Conservation (phyloP, 2,888 invertebrate species). For the Epistrophe grossulariae region DNA sequence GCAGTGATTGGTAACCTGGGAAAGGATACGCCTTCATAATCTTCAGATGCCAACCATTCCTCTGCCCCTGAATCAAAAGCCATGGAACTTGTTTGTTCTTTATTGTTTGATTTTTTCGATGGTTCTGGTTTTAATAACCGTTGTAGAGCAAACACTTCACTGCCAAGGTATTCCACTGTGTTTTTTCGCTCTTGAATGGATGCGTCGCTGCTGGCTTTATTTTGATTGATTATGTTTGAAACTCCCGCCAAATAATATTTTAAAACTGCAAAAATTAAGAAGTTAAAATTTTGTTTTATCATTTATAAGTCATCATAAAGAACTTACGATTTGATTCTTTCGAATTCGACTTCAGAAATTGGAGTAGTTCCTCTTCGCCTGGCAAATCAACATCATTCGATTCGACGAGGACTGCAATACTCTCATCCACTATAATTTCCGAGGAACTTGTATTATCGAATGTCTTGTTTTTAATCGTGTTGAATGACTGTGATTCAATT, state of each 20-base stretch:
- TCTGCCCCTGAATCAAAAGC: not conserved
- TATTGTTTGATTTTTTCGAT: not conserved
- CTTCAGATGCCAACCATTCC: constrained; percentile 8
- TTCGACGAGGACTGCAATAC: not conserved
- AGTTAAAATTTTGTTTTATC: not conserved
- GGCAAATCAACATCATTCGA: not conserved
- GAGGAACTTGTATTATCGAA: too few species aligned
- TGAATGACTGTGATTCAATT: too few species aligned
- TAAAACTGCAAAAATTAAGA: constrained; percentile 11
- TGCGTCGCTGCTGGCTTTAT: constrained; percentile 13
- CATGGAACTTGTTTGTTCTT: not conserved
- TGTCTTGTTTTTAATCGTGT: too few species aligned
- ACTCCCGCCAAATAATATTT: constrained; percentile 7
- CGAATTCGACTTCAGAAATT: not conserved
- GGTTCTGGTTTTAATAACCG: not conserved
- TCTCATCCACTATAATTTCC: not conserved
- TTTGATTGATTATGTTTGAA: too few species aligned
- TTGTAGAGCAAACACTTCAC: constrained; percentile 10
- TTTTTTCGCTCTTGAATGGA: not conserved
- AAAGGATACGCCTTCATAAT: not conserved
- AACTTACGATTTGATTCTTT: constrained; percentile 22
- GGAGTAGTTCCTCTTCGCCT: constrained; percentile 3
- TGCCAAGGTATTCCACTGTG: not conserved
- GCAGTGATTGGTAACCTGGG: too few species aligned
- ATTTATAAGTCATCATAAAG: not conserved